A percentile compares a stretch with the other conserved stretches of the same genome.
These are phyloP conservation scores for Neodiprion virginianus DNA, from an alignment of 1,140 invertebrate genomes.

Conservation along the genomic window DNA sequence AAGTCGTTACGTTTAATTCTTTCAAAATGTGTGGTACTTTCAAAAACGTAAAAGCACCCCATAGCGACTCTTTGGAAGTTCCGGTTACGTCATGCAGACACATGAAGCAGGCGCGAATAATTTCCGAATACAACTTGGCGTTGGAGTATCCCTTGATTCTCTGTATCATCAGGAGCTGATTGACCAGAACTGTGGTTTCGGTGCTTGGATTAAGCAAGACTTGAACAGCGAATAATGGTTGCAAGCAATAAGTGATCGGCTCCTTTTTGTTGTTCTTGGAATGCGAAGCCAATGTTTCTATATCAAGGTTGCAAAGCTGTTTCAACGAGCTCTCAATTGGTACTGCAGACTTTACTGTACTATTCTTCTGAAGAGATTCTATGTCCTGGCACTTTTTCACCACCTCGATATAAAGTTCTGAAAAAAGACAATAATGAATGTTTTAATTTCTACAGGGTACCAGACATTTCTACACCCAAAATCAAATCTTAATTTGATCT, in stretches of 20 bases:
- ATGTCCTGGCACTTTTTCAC: slow-evolving; percentile 78
- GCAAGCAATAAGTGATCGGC: slow-evolving; percentile 76
- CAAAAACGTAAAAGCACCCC: slow-evolving; percentile 92
- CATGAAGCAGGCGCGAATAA: slow-evolving; percentile 87
- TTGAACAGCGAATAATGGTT: slow-evolving; percentile 77
- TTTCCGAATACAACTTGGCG: slow-evolving; percentile 83
- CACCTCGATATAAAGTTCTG: slow-evolving; percentile 71
- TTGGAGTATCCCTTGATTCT: slow-evolving; percentile 78
- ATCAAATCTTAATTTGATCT: slow-evolving; percentile 18
- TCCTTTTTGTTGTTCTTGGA: slow-evolving; percentile 66
- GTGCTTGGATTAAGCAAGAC: slow-evolving; percentile 77
- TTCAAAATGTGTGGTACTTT: slow-evolving; percentile 85
- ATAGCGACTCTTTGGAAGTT: slow-evolving; percentile 82
- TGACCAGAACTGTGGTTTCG: slow-evolving; percentile 78
- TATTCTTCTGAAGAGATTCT: slow-evolving; percentile 67
- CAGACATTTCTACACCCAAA: slow-evolving; percentile 21
- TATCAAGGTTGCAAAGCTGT: slow-evolving; percentile 68
- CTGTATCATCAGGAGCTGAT: slow-evolving; percentile 83
- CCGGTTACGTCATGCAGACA: slow-evolving; percentile 84
- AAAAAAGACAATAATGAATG: slow-evolving; percentile 30
- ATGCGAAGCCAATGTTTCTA: slow-evolving; percentile 64
- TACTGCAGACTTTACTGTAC: slow-evolving; percentile 63
- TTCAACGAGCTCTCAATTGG: slow-evolving; percentile 68
- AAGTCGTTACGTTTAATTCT: slow-evolving; percentile 68
- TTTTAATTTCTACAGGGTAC: slow-evolving; percentile 4